Conservation (phyloP, 53 echinoderm and acorn worm genomes). For the Echinometra lucunter region DNA sequence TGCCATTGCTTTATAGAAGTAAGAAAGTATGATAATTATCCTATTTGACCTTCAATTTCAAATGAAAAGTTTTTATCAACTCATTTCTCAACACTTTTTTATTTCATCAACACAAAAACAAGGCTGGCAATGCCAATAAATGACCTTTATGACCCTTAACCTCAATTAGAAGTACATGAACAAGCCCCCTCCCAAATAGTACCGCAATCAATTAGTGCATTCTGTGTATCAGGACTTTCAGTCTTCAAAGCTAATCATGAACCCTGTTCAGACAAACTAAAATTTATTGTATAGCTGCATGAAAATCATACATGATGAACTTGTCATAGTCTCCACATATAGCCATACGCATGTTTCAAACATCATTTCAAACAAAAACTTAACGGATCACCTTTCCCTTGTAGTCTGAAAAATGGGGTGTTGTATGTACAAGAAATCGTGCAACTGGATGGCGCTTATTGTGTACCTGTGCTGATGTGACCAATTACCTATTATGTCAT, state of each 20-base stretch:
- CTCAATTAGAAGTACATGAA: conserved; percentile 22
- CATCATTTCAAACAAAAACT: too few species aligned
- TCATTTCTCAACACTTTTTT: not conserved
- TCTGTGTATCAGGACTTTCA: not conserved
- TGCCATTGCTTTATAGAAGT: not conserved
- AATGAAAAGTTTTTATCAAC: conserved; percentile 1
- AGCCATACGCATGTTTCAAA: too few species aligned
- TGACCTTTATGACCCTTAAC: conserved; percentile 39
- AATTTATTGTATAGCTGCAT: too few species aligned
- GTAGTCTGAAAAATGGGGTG: too few species aligned
- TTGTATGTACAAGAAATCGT: too few species aligned
- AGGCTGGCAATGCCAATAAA: not conserved
- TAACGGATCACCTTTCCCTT: too few species aligned
- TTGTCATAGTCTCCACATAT: too few species aligned
- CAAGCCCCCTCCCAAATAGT: conserved; percentile 19
- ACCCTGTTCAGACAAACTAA: too few species aligned
- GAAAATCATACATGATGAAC: too few species aligned
- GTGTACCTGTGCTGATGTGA: too few species aligned
- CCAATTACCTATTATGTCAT: too few species aligned
- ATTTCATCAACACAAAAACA: not conserved
- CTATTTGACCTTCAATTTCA: not conserved
- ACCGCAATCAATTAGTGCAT: conserved; percentile 36
- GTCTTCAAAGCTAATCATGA: not conserved
- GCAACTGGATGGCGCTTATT: too few species aligned
- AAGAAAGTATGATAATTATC: not conserved